Conservation (phyloP, 2,797 vertebrate genomes). For the Rhyacichthys aspro region DNA sequence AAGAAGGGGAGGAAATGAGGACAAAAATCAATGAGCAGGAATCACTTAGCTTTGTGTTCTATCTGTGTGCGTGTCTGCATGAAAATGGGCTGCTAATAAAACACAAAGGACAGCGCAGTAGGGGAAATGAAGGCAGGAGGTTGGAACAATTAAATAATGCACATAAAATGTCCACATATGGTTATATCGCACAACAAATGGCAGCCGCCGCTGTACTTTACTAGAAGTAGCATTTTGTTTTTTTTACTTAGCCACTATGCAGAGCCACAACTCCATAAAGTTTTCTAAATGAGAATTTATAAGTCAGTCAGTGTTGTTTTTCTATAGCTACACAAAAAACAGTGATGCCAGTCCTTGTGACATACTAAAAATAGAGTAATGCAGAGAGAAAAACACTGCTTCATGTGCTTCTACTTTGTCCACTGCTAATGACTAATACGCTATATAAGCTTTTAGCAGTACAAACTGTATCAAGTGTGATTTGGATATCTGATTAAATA, state of each 20-base stretch:
- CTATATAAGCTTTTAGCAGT: no score
- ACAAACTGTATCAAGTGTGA: no score
- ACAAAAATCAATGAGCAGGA: slow-evolving; percentile 48
- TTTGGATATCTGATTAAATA: no score
- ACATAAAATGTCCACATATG: slow-evolving; percentile 35
- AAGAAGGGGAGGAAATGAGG: slow-evolving; percentile 11
- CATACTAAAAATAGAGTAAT: slow-evolving; percentile 53
- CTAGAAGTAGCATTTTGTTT: no score
- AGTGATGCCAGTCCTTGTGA: slow-evolving; percentile 44
- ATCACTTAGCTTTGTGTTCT: slow-evolving; percentile 57
- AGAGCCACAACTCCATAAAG: slow-evolving; percentile 43
- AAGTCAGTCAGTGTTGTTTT: slow-evolving; percentile 47
- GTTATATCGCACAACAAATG: slow-evolving; percentile 11
- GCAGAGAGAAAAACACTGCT: slow-evolving; percentile 44
- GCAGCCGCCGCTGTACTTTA: slow-evolving; percentile 3
- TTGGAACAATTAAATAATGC: slow-evolving; percentile 40
- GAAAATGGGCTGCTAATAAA: slow-evolving; percentile 50
- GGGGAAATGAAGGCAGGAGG: slow-evolving; percentile 61
- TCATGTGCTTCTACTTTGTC: not conserved
- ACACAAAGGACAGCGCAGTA: slow-evolving; percentile 33
- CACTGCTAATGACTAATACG: no score
- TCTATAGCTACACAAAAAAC: slow-evolving; percentile 49
- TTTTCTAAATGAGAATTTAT: slow-evolving; percentile 59
- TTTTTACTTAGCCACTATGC: slow-evolving; percentile 7
- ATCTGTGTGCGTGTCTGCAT: slow-evolving; percentile 15